Evolutionary conservation across 2,797 vertebrate genomes (phyloP).

Genomic region (Falco cherrug): DNA sequence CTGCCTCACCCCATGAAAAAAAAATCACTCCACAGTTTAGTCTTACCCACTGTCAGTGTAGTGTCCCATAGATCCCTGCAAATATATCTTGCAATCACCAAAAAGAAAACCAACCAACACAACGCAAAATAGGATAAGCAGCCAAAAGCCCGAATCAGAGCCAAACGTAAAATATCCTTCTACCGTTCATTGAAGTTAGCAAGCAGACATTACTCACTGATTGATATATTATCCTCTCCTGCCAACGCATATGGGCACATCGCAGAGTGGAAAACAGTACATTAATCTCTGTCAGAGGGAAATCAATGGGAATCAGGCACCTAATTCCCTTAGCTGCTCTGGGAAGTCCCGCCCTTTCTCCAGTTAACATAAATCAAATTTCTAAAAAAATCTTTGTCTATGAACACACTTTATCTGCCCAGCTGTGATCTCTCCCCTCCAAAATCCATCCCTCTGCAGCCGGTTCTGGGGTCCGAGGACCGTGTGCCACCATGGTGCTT

Average conservation of each 20-base stretch:
- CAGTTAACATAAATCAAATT: constrained; percentile 64
- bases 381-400: background rate
- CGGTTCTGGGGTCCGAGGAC: background rate
- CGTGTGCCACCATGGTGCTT: accelerated
- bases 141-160: background rate
- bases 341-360: constrained; percentile 47
- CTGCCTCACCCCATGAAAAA: background rate
- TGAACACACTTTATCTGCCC: background rate
- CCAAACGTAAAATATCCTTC: background rate
- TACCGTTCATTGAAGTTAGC: background rate
- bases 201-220: constrained; percentile 56
- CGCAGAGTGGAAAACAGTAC: constrained; percentile 28
- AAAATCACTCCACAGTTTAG: accelerated
- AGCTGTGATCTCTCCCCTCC: background rate
- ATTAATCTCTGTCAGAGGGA: constrained; percentile 71
- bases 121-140: background rate
- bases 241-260: constrained; percentile 63
- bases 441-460: background rate
- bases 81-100: background rate
- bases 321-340: constrained; percentile 68
- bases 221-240: constrained; percentile 64
- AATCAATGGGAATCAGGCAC: constrained; percentile 64
- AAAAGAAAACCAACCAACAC: background rate
- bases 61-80: background rate
- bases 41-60: background rate